Evolutionary conservation across 2,888 invertebrate species (phyloP), one percentile per base, ranked within the genome.

Genomic region (Eurytoma adleriae): DNA sequence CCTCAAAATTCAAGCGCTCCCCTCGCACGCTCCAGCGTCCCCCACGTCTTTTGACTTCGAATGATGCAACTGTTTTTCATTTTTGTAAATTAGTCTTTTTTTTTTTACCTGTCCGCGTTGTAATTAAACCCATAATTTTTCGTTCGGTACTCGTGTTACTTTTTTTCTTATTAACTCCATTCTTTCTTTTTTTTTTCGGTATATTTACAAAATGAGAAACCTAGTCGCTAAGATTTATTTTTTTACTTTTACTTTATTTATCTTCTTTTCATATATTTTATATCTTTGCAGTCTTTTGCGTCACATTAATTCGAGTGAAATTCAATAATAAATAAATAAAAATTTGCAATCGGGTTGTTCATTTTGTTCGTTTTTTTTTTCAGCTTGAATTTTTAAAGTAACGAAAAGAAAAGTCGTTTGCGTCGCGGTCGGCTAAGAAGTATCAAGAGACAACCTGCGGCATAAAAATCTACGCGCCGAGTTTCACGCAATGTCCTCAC

Each of bases 271-370:
- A 54, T 74, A 70, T 76, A 56, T 76, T 76, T 71, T 67, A 75
- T 74, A 73, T 70, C 82, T 80, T 83, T 85, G 84, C 85, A 85
- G 84, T 85, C 85, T 85, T 84, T 84, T 85, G 83, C 83, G 83
- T 83, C 82, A 85, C 83, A 83, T 82, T 83, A 83, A 84, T 84
- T 83, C 80, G 83, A 78, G 71, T 81, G 77, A 72, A 62, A 54
- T 59, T 59, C 18, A 79, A 67, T 59, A 40, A 40, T 40, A 40
- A 7, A 40, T 1, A 5, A 10, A 10, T 10, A 40, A 40, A 7
- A 40, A 40, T 10, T 40, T 5, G 40, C 40, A 40, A 40, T 40
- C 40, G 40, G 10, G 40, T 40, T n/a, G n/a, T n/a, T n/a, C n/a
- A n/a, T n/a, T 40, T 40, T 10, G 10, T 40, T 40, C 61, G 10